Base-by-base conservation (phyloP, 2,888 invertebrate species). In the Atethmia centrago region DNA sequence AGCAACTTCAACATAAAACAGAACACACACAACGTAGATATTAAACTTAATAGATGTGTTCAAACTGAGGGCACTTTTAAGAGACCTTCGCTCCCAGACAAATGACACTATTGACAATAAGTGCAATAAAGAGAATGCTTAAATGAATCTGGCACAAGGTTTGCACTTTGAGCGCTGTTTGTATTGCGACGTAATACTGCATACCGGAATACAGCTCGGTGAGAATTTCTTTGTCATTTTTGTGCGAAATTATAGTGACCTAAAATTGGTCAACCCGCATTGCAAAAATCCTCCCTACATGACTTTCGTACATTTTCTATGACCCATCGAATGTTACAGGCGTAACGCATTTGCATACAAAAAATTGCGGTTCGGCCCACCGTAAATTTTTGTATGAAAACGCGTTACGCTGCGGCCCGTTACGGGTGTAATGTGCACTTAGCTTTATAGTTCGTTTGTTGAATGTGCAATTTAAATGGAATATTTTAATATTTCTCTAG, bases 71-170 rank as follows among this genome's bases (percentile, higher is more conserved):
- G 53, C 31, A 58, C 45, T 77, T 72, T 75, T 61, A 49, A 68
- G 53, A 28, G 71, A 81, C 77, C 84, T 72, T 79, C 74, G 71
- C 63, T 58, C 71, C 55, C 59, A 81, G 68, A 77, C 74, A 77
- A 85, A 79, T 87, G 51, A 71, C 66, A 70, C 69, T 71, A 82
- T 81, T 74, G 82, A 61, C 70, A 78, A 73, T 79, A 79, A 81
- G 74, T 76, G 82, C 82, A 79, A 77, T 85, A 76, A 79, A 82
- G 82, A 77, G 86, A 88, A 82, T 84, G 82, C 66, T 82, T 64
- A 77, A 81, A 77, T 70, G 76, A 79, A 86, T 79, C 71, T 82
- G 76, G 85, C 59, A 82, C 85, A 88, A 88, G 88, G 85, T 84
- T 84, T 75, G 82, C 67, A 78, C 71, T 81, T 77, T 71, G 82